These are phyloP conservation scores for Neocrepidodera transversa DNA, from an alignment of 2,888 invertebrate species.

Conservation along the genomic window DNA sequence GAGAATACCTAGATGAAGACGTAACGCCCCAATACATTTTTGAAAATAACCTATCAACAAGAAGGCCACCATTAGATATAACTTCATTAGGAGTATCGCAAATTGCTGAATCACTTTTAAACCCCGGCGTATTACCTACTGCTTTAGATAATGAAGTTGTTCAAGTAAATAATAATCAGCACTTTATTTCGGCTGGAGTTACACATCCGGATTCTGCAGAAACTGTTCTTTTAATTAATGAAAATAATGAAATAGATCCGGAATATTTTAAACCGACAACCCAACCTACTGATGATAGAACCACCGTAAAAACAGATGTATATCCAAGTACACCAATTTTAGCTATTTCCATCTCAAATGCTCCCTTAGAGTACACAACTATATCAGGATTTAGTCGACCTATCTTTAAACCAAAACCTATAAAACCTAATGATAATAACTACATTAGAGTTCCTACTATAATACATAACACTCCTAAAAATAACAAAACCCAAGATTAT, in stretches of 20 bases:
- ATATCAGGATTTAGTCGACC: conserved; percentile 59
- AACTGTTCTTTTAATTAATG: conserved; percentile 68
- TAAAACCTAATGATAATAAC: conserved; percentile 59
- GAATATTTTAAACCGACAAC: conserved; percentile 51
- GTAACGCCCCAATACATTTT: conserved; percentile 26
- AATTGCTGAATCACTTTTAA: conserved; percentile 64
- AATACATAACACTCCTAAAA: conserved; percentile 52
- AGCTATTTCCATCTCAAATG: conserved; percentile 55
- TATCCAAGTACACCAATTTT: conserved; percentile 49
- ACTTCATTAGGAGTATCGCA: conserved; percentile 66
- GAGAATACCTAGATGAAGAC: conserved; percentile 41
- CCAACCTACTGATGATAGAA: conserved; percentile 46
- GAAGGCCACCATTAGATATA: conserved; percentile 57
- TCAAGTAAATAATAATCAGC: conserved; percentile 49
- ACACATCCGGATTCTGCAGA: conserved; percentile 64
- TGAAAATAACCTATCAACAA: conserved; percentile 42
- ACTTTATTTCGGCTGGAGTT: conserved; percentile 54
- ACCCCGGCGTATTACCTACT: conserved; percentile 53
- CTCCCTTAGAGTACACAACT: conserved; percentile 53
- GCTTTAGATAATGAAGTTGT: conserved; percentile 56
- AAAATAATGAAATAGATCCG: conserved; percentile 60
- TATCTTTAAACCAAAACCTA: conserved; percentile 58
- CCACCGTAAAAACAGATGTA: conserved; percentile 47
- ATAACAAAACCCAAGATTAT: conserved; percentile 61
- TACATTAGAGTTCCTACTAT: conserved; percentile 68